Evolutionary conservation across 2,113 vertebrate species (phyloP).

Genomic region (Clarias macrocephalus): DNA sequence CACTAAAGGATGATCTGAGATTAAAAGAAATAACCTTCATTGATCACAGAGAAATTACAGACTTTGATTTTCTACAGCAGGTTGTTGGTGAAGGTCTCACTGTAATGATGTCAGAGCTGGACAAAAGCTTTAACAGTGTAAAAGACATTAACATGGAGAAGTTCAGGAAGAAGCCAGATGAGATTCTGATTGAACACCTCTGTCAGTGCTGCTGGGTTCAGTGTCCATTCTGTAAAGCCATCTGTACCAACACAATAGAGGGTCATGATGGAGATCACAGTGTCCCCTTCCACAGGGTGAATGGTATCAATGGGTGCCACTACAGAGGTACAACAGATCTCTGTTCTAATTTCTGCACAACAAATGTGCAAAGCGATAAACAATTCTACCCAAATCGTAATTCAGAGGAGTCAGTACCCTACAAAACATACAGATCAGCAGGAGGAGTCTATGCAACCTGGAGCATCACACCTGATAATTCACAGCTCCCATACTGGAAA

Average conservation of each 20-base stretch:
- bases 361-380: not conserved
- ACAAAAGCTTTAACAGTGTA: not conserved
- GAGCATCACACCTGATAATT: constrained; percentile 27
- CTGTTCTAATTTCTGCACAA: not conserved
- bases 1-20: not conserved
- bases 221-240: constrained; percentile 26
- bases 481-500: not conserved
- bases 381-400: not conserved
- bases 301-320: not conserved
- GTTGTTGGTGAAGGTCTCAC: not conserved
- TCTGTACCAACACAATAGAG: constrained; percentile 2
- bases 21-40: not conserved
- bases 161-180: constrained; percentile 31
- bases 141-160: not conserved
- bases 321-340: not conserved
- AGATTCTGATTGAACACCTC: constrained; percentile 43
- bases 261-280: constrained; percentile 18
- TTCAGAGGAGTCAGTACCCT: not conserved
- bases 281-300: constrained; percentile 5
- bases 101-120: not conserved
- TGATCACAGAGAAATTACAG: not conserved
- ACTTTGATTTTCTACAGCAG: constrained; percentile 10
- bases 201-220: constrained; percentile 10
- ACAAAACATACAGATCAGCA: constrained; percentile 13
- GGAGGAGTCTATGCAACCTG: not conserved